Evolutionary conservation across 2,888 invertebrate genomes (phyloP).

Genomic region (Dynastes grantii): DNA sequence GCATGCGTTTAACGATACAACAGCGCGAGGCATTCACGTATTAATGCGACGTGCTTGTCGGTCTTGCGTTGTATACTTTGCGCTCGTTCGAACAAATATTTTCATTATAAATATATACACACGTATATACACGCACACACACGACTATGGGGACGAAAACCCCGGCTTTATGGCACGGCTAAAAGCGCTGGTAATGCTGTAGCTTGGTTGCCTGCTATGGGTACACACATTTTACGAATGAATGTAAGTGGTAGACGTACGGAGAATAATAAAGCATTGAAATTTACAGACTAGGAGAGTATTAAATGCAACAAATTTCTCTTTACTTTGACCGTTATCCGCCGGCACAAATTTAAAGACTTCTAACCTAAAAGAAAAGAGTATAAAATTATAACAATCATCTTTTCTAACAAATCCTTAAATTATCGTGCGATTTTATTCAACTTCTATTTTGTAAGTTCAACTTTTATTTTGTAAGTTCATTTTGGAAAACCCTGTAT

Average conservation of each 20-base stretch:
- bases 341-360: no score
- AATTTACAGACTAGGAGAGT: no score
- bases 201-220: no score
- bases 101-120: slow-evolving; percentile 43
- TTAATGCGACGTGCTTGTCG: slow-evolving; percentile 4
- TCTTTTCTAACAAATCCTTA: no score
- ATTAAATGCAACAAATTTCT: no score
- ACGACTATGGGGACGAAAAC: slow-evolving; percentile 12
- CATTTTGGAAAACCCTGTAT: no score
- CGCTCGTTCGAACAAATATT: slow-evolving; percentile 44
- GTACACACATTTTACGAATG: background rate
- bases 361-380: no score
- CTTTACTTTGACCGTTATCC: no score
- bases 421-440: no score
- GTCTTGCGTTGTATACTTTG: slow-evolving; percentile 16
- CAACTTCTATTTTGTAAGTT: no score
- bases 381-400: no score
- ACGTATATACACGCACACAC: background rate
- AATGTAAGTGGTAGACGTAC: background rate
- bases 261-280: background rate
- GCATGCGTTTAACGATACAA: background rate
- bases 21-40: background rate
- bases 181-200: background rate
- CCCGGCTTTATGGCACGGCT: background rate
- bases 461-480: no score